Evolutionary conservation across 2,797 vertebrate genomes (phyloP).

Genomic region (Myotis planiceps): DNA sequence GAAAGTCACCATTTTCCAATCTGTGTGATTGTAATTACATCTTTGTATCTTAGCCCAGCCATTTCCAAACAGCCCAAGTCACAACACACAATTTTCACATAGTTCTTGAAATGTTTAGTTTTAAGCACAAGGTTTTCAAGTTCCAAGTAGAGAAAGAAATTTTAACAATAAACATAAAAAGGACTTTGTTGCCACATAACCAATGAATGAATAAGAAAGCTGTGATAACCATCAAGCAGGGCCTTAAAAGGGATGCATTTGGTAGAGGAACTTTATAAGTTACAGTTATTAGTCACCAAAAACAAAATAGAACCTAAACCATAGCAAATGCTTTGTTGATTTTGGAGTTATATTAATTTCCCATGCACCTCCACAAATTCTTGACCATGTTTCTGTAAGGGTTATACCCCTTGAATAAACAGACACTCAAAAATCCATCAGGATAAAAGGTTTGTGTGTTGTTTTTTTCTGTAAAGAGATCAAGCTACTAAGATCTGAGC

Average conservation of each 20-base stretch:
- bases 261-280: not conserved
- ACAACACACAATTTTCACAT: not conserved
- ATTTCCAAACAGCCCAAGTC: constrained; percentile 25
- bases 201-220: not conserved
- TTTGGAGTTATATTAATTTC: not conserved
- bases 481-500: not conserved
- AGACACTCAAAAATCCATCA: not conserved
- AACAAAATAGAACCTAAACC: constrained; percentile 44
- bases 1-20: constrained; percentile 7
- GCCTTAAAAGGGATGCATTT: constrained; percentile 7
- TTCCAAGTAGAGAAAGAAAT: not conserved
- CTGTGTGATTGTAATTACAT: constrained; percentile 35
- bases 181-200: not conserved
- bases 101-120: not conserved
- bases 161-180: constrained; percentile 12
- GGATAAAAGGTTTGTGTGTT: not conserved
- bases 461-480: not conserved
- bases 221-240: not conserved
- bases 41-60: not conserved
- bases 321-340: constrained; percentile 22
- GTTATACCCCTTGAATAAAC: constrained; percentile 10
- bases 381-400: not conserved
- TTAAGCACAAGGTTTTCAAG: not conserved
- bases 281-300: constrained; percentile 47
- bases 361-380: not conserved